Evolutionary conservation across 2,113 vertebrate genomes (phyloP), one percentile per base, ranked within the genome.

Genomic region (Triplophysa siluroides): DNA sequence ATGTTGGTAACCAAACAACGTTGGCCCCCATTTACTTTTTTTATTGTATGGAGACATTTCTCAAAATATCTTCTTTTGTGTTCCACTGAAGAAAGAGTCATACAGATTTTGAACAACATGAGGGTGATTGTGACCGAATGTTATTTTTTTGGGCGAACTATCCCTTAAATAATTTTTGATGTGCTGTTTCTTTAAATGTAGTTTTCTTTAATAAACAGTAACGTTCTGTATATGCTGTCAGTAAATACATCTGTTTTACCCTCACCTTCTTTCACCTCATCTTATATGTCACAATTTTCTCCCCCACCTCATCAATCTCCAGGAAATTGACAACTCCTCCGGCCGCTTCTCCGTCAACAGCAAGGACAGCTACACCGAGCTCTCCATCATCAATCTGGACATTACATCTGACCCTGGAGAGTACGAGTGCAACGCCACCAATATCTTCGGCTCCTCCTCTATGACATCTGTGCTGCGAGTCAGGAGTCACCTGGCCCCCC

Each of bases 361-460:
- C 86, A 95, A 93, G 87, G 97, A 97, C 73, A 98, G 97, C 90
- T 96, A 97, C 90, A 97, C 97, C 0, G 96, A 98, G 89, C 91
- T 99, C 81, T 93, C 85, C 86, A 98, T 99, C 56, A 11, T 84
- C 18, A 91, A 95, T 86, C 94, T 99, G 80, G 94, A 98, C 86
- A 97, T 99, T 54, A 84, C 41, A 0, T 85, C 92, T 26, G 98
- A 99, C 82, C 97, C 97, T 0, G 97, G 97, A 73, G 94, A 93
- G 85, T 99, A 99, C 83, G 85, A 92, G 16, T 99, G 98, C 90
- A 99, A 98, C 0, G 98, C 98, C 50, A 96, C 94, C 90, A 99
- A 97, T 92, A 78, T 88, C 50, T 86, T 96, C 1, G 95, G 95
- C 89, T 84, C 84, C 0, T 4, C 50, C 2, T 88, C 89, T 0